These are phyloP conservation scores for Meloidogyne exigua DNA, from an alignment of 1,140 invertebrate species.

Conservation along the genomic window DNA sequence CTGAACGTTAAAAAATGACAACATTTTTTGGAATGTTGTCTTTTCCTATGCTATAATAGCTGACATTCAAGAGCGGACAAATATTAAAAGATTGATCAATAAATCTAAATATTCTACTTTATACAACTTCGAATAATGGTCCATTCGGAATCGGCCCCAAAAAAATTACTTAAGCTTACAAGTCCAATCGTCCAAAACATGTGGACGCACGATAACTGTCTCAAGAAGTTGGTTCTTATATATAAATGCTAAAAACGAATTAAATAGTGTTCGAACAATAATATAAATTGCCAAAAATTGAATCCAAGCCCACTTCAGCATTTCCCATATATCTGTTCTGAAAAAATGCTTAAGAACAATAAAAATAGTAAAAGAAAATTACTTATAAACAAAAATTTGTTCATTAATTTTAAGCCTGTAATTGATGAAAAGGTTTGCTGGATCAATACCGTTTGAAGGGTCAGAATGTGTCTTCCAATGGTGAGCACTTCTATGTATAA, in stretches of 20 bases:
- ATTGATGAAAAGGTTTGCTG: conserved; percentile 14
- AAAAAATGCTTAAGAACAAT: neutral
- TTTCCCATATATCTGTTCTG: conserved; percentile 36
- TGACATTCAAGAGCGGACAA: too few species aligned
- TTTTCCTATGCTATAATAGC: too few species aligned
- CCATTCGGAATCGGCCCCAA: neutral
- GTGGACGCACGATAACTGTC: conserved; percentile 19
- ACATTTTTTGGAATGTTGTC: too few species aligned
- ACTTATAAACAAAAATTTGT: conserved; percentile 27
- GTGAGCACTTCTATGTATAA: conserved; percentile 8
- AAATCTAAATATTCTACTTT: too few species aligned
- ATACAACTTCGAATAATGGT: too few species aligned
- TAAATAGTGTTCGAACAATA: conserved; percentile 24
- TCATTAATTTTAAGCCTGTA: conserved; percentile 31
- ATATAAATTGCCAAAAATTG: conserved; percentile 38
- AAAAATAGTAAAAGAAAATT: neutral
- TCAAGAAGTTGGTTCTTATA: conserved; percentile 43
- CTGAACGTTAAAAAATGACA: too few species aligned
- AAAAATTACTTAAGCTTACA: neutral
- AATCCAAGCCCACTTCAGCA: conserved; percentile 46
- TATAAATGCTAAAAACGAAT: conserved; percentile 30
- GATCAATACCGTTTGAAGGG: neutral
- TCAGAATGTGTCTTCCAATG: neutral
- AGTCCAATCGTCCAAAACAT: conserved; percentile 3
- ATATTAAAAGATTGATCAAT: too few species aligned